These are phyloP conservation scores for Perdita meconis DNA, from an alignment of 2,888 invertebrate genomes.

Conservation along the genomic window DNA sequence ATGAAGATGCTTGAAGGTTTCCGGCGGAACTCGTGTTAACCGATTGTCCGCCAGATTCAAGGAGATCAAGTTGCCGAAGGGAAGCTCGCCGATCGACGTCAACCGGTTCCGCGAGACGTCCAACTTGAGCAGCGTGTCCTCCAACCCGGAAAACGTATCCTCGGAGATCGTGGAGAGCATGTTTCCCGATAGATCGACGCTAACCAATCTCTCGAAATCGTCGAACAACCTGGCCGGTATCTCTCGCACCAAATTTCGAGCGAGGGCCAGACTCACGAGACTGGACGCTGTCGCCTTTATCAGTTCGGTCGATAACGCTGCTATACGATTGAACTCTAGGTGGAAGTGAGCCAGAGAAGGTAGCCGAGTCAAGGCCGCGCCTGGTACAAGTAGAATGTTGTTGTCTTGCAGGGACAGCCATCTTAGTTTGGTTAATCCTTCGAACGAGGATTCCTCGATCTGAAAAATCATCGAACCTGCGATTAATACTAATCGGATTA, in stretches of 20 bases:
- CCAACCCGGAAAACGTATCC: conserved; percentile 91
- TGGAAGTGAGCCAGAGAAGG: conserved; percentile 90
- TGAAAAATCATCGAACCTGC: conserved; percentile 77
- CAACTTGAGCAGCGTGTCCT: conserved; percentile 89
- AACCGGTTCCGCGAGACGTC: conserved; percentile 91
- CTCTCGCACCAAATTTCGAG: conserved; percentile 94
- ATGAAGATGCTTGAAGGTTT: conserved; percentile 88
- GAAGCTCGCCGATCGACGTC: conserved; percentile 88
- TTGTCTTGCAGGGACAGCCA: conserved; percentile 93
- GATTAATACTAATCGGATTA: too few relatives aligned
- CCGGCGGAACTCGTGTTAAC: conserved; percentile 89
- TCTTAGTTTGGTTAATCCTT: conserved; percentile 91
- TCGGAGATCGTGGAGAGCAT: conserved; percentile 89
- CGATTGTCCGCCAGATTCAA: conserved; percentile 93
- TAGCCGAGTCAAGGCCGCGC: conserved; percentile 92
- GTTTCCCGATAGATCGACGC: conserved; percentile 92
- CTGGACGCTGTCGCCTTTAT: conserved; percentile 90
- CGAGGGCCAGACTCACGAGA: conserved; percentile 89
- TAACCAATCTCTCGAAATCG: conserved; percentile 89
- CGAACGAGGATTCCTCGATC: conserved; percentile 95
- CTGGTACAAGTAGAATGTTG: conserved; percentile 93
- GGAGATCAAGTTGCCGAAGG: conserved; percentile 88
- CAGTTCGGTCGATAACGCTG: conserved; percentile 92
- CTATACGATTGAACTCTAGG: conserved; percentile 94
- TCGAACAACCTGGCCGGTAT: conserved; percentile 92